A percentile compares a stretch with the other conserved stretches of the same genome.
Evolutionary conservation across 2,797 vertebrate genomes (phyloP).

Genomic region (Crocidura indochinensis): DNA sequence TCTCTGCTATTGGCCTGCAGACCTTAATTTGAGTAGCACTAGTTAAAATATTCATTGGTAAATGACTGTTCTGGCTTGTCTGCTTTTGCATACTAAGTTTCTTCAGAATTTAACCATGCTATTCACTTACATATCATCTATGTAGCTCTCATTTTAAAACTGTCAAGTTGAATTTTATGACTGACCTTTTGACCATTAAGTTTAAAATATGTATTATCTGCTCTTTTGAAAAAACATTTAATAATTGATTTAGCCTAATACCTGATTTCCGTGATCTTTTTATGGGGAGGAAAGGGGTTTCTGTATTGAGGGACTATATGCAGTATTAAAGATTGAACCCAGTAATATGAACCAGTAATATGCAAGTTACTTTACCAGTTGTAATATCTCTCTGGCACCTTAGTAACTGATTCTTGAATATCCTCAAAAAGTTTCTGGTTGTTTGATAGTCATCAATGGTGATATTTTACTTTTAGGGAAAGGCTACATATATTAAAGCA

Average conservation of each 20-base stretch:
- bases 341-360: too few relatives aligned
- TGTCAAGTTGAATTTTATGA: not conserved
- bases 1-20: not conserved
- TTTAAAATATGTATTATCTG: conserved; percentile 19
- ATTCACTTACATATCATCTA: not conserved
- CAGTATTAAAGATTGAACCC: too few relatives aligned
- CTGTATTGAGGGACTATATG: too few relatives aligned
- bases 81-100: conserved; percentile 6
- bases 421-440: too few relatives aligned
- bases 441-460: too few relatives aligned
- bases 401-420: not conserved
- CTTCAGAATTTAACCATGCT: not conserved
- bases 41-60: not conserved
- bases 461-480: not conserved
- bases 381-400: too few relatives aligned
- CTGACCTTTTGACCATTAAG: not conserved
- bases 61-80: not conserved
- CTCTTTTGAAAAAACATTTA: conserved; percentile 44
- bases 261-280: not conserved
- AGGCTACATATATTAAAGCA: not conserved
- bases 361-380: too few relatives aligned
- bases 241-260: conserved; percentile 5
- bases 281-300: too few relatives aligned
- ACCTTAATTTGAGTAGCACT: not conserved
- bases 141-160: not conserved